Evolutionary conservation across 2,797 vertebrate species (phyloP).

Genomic region (Synaphobranchus kaupii): DNA sequence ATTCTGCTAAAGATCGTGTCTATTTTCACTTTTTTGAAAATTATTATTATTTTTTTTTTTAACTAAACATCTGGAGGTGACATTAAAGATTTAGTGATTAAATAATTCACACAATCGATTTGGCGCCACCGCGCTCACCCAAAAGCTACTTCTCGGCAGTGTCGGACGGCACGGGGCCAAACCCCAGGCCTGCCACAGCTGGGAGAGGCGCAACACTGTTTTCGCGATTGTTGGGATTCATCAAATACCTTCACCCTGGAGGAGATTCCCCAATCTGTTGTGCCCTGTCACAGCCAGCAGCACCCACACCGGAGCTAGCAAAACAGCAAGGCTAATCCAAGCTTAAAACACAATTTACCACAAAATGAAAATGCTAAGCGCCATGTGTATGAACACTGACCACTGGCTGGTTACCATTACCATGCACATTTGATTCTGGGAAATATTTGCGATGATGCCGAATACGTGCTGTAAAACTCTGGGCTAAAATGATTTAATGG

Average conservation of each 20-base stretch:
- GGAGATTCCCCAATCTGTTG: neutral
- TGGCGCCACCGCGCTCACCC: neutral
- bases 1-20: slow-evolving; percentile 53
- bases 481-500: neutral
- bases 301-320: neutral
- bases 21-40: slow-evolving; percentile 30
- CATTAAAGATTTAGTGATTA: slow-evolving; percentile 53
- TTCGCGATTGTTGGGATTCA: neutral
- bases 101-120: slow-evolving; percentile 58
- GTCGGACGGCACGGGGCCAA: neutral
- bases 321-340: neutral
- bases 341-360: neutral
- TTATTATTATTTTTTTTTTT: slow-evolving; percentile 31
- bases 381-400: neutral
- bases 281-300: neutral
- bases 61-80: slow-evolving; percentile 57
- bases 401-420: neutral
- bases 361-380: neutral
- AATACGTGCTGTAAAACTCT: neutral
- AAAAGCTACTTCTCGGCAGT: neutral
- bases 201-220: neutral
- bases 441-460: neutral
- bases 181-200: neutral
- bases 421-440: neutral
- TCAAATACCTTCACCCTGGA: neutral